Percentiles rank a stretch among this genome's conserved stretches.
Evolutionary conservation across 2,797 vertebrate species (phyloP).

Genomic region (Uromys caudimaculatus): DNA sequence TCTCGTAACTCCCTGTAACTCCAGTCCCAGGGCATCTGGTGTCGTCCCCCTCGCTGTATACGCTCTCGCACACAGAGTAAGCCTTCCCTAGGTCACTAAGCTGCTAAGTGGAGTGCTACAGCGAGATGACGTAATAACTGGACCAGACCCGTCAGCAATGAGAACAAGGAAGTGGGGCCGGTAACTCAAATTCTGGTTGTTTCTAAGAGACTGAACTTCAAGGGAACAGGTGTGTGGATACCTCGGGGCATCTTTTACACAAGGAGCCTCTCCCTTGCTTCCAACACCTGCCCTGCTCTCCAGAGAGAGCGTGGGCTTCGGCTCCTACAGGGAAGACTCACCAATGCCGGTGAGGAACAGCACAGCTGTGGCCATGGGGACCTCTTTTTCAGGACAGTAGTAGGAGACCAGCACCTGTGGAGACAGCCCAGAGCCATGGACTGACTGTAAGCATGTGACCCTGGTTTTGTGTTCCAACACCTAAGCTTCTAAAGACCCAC

Average conservation of each 20-base stretch:
- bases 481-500: rapidly evolving
- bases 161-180: neutral
- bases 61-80: neutral
- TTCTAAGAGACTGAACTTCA: neutral
- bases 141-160: rapidly evolving
- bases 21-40: neutral
- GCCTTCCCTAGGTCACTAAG: neutral
- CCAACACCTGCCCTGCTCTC: neutral
- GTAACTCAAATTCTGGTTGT: rapidly evolving
- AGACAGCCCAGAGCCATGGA: neutral
- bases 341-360: slow-evolving; percentile 62
- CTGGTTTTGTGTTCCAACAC: rapidly evolving
- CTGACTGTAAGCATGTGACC: rapidly evolving
- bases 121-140: neutral
- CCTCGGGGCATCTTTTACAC: rapidly evolving
- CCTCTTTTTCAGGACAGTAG: neutral
- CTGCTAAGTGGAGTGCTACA: neutral
- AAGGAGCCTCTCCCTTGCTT: neutral
- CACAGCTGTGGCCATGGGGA: neutral
- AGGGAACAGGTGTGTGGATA: rapidly evolving
- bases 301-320: too few species aligned
- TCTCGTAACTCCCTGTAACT: neutral
- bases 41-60: too few species aligned
- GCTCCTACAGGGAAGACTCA: slow-evolving; percentile 6
- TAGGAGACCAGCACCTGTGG: slow-evolving; percentile 61